Conservation (phyloP, 2,888 invertebrate genomes). For the Dryocosmus kuriphilus region DNA sequence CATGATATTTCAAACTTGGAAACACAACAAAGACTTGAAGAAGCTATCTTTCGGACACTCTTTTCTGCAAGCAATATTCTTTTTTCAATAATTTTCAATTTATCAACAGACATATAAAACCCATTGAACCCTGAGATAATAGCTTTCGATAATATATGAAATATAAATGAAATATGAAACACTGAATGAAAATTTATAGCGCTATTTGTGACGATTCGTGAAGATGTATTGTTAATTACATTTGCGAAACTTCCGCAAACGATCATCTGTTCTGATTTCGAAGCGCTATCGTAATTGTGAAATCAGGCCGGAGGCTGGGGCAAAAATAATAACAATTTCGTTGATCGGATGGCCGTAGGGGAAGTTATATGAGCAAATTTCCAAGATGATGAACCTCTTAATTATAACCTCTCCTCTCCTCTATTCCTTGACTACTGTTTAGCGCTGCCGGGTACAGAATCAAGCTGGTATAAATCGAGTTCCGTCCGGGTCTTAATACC, state of each 20-base stretch:
- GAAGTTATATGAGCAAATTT: conserved; percentile 51
- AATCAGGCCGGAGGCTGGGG: conserved; percentile 21
- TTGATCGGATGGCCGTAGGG: conserved; percentile 26
- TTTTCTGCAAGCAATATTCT: background rate
- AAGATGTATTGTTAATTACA: conserved; percentile 32
- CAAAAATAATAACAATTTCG: conserved; percentile 29
- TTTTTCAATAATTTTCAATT: background rate
- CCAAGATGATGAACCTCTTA: conserved; percentile 66
- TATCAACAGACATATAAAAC: background rate
- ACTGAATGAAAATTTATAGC: conserved; percentile 34
- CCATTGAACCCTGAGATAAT: background rate
- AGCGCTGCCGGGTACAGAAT: conserved; percentile 68
- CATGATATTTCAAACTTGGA: background rate
- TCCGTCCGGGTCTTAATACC: conserved; percentile 74
- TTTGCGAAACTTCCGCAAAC: conserved; percentile 42
- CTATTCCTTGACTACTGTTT: conserved; percentile 72
- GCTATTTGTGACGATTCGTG: conserved; percentile 24
- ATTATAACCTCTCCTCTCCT: conserved; percentile 58
- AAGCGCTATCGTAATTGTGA: conserved; percentile 23
- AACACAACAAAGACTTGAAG: background rate
- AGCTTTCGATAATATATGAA: background rate
- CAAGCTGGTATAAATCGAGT: conserved; percentile 69
- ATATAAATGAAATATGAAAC: background rate
- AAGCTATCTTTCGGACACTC: background rate
- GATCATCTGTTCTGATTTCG: conserved; percentile 40